A percentile compares a stretch with the other conserved stretches of the same genome.
Conservation (phyloP, 1,140 invertebrate species). For the Colletes latitarsis region DNA sequence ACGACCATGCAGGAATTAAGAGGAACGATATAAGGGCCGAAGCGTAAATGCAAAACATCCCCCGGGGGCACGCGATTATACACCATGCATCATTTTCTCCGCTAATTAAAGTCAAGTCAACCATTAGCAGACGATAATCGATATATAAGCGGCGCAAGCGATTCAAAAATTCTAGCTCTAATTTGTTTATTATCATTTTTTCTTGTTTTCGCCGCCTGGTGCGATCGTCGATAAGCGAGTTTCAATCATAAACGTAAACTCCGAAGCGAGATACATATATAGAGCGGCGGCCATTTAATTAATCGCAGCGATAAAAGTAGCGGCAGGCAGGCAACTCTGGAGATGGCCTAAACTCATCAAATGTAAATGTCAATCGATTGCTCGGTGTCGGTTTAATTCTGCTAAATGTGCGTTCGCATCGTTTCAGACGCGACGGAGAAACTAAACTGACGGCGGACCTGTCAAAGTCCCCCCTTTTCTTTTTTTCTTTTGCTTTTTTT, state of each 20-base stretch:
- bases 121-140: not conserved
- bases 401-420: conserved; percentile 60
- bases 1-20: conserved; percentile 11
- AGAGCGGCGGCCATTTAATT: conserved; percentile 21
- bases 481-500: not conserved
- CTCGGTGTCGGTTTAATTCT: conserved; percentile 69
- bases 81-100: conserved; percentile 54
- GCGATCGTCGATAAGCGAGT: not conserved
- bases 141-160: conserved; percentile 19
- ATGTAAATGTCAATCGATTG: conserved; percentile 72
- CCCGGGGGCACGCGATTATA: not conserved
- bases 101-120: conserved; percentile 29
- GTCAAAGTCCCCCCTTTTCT: not conserved
- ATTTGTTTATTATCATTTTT: not conserved
- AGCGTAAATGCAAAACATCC: not conserved
- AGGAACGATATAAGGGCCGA: not conserved
- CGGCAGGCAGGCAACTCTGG: conserved; percentile 80
- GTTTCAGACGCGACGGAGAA: conserved; percentile 21
- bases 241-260: not conserved
- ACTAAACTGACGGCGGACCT: not conserved
- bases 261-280: not conserved
- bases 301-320: conserved; percentile 55
- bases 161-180: conserved; percentile 8
- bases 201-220: not conserved
- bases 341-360: conserved; percentile 79